These are phyloP conservation scores for Rallus limicola DNA, from an alignment of 2,113 vertebrate species.

Conservation along the genomic window DNA sequence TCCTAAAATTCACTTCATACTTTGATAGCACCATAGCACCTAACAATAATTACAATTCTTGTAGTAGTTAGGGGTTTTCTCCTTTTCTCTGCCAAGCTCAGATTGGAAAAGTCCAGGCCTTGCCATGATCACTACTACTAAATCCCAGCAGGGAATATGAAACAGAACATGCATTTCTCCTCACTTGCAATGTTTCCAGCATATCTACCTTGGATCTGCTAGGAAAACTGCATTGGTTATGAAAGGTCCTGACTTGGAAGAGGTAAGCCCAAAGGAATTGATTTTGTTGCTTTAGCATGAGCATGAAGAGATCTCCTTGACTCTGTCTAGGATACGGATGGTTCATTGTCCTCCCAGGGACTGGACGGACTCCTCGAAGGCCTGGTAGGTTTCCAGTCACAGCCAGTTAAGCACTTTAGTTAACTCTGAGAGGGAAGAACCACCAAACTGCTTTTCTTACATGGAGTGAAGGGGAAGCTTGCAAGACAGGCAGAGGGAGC, in stretches of 20 bases:
- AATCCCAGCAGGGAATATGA: background rate
- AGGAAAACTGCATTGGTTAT: background rate
- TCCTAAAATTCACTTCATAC: background rate
- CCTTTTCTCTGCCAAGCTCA: background rate
- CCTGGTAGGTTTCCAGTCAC: background rate
- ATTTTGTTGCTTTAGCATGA: accelerated
- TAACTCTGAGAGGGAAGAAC: background rate
- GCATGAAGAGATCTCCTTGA: background rate
- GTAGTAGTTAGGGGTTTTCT: background rate
- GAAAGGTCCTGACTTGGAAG: background rate
- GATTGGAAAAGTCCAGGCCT: background rate
- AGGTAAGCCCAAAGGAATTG: background rate
- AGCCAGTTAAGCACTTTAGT: background rate
- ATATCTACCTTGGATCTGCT: background rate
- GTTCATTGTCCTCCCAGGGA: background rate
- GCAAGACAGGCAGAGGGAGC: background rate
- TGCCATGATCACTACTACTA: background rate
- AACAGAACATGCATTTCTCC: background rate
- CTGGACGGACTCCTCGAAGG: background rate
- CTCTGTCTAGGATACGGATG: background rate
- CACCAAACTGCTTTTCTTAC: background rate
- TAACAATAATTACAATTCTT: background rate
- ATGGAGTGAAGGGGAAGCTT: background rate
- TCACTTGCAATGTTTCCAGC: background rate
- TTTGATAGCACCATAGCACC: background rate